Base-by-base conservation (phyloP, 2,888 invertebrate species). In the Philaethria dido region DNA sequence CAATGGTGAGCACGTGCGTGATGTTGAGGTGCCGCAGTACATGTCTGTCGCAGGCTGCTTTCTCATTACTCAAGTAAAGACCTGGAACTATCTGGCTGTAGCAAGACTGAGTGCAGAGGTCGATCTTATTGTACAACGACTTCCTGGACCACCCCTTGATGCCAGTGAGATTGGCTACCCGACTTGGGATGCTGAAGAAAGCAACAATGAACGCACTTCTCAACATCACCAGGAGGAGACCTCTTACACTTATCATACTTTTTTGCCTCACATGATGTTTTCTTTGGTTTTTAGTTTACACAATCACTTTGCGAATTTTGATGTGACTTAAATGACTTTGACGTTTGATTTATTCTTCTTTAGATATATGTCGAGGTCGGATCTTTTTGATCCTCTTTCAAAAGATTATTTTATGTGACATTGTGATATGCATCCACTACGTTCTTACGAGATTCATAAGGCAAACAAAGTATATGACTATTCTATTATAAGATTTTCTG, bases 1-100 rank as follows among this genome's bases (percentile, higher is more conserved):
- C 91, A 79, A 92, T 80, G n/a, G 92, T 91, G 81, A 92, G 91
- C 16, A 92, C 84, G 80, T 92, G 92, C 75, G 87, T 88, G 82
- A 92, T 92, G 69, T 87, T 87, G 77, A 92, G 90, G 11, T 81
- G 74, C 68, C 81, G 73, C 60, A 92, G 84, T 1, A 92, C 83
- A 74, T 80, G 69, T 67, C 73, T 75, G 75, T 92, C 90, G 16
- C 80, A 77, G 1, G 92, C 92, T 3, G 92, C 91, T 68, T 83
- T 74, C 36, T 89, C 91, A 85, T 92, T 92, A 81, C 91, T 89
- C 47, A 92, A 78, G 73, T 90, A 92, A 0, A 92, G 84, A 11
- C 91, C 92, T 0, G 81, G 80, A 60, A 88, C 71, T 36, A 92
- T 89, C 73, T 87, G 83, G 48, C 84, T 88, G 74, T 89, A 92